phyloP scores from a whole-genome alignment of 2,888 invertebrate genomes.

The Hololepta plana region DNA sequence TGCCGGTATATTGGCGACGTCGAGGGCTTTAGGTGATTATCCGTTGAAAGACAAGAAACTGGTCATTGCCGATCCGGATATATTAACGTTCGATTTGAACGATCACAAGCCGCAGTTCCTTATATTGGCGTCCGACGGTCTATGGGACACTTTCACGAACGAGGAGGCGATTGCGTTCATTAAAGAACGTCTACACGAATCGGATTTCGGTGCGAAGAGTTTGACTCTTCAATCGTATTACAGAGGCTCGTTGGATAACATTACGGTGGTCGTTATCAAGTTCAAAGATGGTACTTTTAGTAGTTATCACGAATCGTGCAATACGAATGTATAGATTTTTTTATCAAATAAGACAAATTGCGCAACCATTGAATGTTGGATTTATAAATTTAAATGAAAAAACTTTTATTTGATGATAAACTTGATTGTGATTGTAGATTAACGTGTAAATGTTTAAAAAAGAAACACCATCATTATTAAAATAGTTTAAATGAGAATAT shows the following conservation, averaged over 20 bases:
- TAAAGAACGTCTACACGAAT: constrained; percentile 67
- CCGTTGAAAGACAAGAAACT: constrained; percentile 85
- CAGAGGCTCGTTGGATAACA: constrained; percentile 87
- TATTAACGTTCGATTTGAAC: constrained; percentile 73
- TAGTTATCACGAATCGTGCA: too few species aligned
- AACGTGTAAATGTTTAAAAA: too few species aligned
- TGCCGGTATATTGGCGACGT: constrained; percentile 86
- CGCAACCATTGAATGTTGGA: too few species aligned
- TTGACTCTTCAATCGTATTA: constrained; percentile 80
- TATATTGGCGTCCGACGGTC: constrained; percentile 84
- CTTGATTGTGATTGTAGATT: too few species aligned
- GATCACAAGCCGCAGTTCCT: constrained; percentile 80
- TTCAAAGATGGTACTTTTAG: constrained; percentile 37
- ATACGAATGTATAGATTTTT: too few species aligned
- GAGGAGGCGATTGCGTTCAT: constrained; percentile 86
- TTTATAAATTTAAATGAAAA: too few species aligned
- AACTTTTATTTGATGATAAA: too few species aligned
- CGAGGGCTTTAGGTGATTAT: constrained; percentile 87
- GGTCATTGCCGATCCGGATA: constrained; percentile 91
- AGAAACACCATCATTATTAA: too few species aligned
- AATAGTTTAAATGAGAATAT: too few species aligned
- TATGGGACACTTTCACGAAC: constrained; percentile 93
- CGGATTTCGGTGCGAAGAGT: constrained; percentile 81
- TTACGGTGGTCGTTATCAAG: constrained; percentile 81
- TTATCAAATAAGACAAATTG: too few species aligned